phyloP scores from a whole-genome alignment of 1,140 invertebrate species.

The Caenorhabditis brenneri region DNA sequence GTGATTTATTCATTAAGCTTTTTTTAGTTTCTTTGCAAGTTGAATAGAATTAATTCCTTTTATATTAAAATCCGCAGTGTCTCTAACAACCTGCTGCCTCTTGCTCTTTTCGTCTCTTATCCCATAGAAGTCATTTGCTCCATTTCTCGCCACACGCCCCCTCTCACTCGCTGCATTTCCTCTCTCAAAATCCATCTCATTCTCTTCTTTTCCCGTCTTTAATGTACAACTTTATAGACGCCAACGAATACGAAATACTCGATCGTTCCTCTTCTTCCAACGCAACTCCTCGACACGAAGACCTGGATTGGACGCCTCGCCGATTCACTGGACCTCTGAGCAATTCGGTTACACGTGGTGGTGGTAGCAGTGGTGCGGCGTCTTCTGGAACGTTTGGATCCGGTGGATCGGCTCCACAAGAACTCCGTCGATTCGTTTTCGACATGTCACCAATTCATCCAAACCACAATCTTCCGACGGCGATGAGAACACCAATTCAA shows the following conservation, averaged over 20 bases:
- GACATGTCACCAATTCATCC: constrained; percentile 35
- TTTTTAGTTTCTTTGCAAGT: too few relatives aligned
- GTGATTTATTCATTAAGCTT: background rate
- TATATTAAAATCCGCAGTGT: too few relatives aligned
- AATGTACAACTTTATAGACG: background rate
- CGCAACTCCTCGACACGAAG: background rate
- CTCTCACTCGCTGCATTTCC: background rate
- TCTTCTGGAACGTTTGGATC: background rate
- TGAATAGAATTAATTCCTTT: too few relatives aligned
- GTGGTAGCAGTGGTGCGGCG: too few relatives aligned
- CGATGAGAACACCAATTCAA: background rate
- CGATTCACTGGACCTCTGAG: background rate
- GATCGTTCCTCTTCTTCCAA: background rate
- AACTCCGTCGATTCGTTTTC: background rate
- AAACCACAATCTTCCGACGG: background rate
- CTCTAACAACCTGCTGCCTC: background rate
- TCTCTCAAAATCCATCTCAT: too few relatives aligned
- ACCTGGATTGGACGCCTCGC: constrained; percentile 19
- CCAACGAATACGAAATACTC: constrained; percentile 26
- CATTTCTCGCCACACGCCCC: background rate
- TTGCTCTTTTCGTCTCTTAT: background rate
- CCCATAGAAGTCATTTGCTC: background rate
- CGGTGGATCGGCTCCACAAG: background rate
- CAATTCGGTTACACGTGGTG: background rate
- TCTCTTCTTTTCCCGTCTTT: too few relatives aligned